A percentile compares a stretch with the other conserved stretches of the same genome.
phyloP scores from a whole-genome alignment of 2,113 vertebrate species.

The Symphodus melops region DNA sequence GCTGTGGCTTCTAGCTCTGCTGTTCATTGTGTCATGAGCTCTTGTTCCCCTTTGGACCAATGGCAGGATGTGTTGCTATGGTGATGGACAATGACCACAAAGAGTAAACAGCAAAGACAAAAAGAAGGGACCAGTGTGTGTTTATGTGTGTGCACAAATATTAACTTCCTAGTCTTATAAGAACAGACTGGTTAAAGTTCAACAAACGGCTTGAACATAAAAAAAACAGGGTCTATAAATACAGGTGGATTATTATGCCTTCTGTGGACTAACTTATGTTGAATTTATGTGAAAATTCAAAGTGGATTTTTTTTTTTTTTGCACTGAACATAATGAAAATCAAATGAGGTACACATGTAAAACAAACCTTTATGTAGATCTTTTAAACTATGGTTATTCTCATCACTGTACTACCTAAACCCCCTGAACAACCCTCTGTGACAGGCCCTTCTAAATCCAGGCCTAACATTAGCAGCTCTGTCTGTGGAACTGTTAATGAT shows the following conservation, averaged over 20 bases:
- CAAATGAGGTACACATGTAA: neutral
- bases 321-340: neutral
- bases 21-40: conserved; percentile 41
- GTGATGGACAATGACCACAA: conserved; percentile 70
- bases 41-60: conserved; percentile 52
- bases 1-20: neutral
- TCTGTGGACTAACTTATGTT: neutral
- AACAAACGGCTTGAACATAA: neutral
- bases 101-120: conserved; percentile 67
- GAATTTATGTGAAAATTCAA: neutral
- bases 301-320: neutral
- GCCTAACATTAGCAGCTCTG: conserved; percentile 7
- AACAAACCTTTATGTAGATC: neutral
- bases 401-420: neutral
- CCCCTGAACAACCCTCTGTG: neutral
- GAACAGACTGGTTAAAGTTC: conserved; percentile 49
- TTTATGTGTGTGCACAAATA: conserved; percentile 58
- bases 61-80: conserved; percentile 73
- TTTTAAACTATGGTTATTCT: neutral
- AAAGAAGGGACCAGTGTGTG: conserved; percentile 49
- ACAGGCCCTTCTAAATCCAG: conserved; percentile 7
- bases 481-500: conserved; percentile 69
- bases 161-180: conserved; percentile 47
- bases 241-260: neutral
- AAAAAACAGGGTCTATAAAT: neutral